phyloP scores from a whole-genome alignment of 1,140 invertebrate genomes.

The Hydropsyche tenuis region DNA sequence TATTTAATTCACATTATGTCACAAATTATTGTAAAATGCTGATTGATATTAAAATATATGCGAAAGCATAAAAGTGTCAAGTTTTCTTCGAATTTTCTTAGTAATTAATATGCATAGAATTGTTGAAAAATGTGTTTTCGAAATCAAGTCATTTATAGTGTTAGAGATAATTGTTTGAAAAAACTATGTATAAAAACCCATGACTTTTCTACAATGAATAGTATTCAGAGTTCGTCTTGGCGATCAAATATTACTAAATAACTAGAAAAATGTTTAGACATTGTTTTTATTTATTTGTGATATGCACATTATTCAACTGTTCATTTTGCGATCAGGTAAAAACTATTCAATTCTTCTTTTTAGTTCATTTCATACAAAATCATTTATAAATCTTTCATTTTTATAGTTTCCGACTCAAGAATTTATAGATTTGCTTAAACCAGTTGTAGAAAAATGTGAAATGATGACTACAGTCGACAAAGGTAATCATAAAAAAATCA shows the following conservation, averaged over 20 bases:
- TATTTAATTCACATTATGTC: no score
- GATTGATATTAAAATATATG: no score
- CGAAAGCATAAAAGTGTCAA: no score
- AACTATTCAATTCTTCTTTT: neutral
- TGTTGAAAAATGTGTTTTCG: no score
- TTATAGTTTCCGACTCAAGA: constrained; percentile 51
- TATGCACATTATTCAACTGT: neutral
- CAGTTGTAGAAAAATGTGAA: constrained; percentile 51
- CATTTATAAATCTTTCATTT: neutral
- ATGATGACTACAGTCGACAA: constrained; percentile 49
- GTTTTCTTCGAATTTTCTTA: no score
- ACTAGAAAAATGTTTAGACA: neutral
- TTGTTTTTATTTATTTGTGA: neutral
- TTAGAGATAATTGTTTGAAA: neutral
- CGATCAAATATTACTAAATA: no score
- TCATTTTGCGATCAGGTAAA: constrained; percentile 5
- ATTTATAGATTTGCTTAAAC: constrained; percentile 49
- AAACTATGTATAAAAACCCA: no score
- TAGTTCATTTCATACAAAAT: neutral
- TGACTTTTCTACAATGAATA: no score
- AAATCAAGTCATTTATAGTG: neutral
- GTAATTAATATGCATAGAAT: no score
- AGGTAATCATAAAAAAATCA: constrained; percentile 32
- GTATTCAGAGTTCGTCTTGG: no score
- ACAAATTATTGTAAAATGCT: no score